Conservation (phyloP, 2,113 vertebrate species). For the Myotis yumanensis region DNA sequence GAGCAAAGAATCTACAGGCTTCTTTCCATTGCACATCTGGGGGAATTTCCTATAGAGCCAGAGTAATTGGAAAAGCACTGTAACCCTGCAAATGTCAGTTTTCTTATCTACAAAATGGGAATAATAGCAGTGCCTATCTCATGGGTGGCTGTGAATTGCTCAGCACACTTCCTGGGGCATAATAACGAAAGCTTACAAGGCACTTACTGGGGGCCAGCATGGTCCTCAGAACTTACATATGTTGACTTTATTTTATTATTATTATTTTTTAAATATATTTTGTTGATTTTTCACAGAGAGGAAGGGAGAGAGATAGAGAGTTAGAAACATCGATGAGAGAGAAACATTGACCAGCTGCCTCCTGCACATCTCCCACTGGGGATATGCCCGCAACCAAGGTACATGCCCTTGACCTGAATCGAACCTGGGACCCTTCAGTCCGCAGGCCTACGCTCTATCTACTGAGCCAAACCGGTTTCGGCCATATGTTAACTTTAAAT, state of each 20-base stretch:
- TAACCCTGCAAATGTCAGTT: neutral
- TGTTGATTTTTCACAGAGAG: too few species aligned
- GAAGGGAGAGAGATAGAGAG: too few species aligned
- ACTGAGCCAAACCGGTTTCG: too few species aligned
- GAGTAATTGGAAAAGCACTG: neutral
- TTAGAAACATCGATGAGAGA: too few species aligned
- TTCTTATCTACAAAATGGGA: neutral
- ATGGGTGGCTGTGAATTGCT: neutral
- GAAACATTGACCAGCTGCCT: too few species aligned
- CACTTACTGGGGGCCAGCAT: neutral
- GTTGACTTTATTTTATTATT: neutral
- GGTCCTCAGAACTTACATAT: neutral
- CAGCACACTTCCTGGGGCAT: neutral
- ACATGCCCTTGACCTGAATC: too few species aligned
- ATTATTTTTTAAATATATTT: too few species aligned
- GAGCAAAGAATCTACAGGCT: neutral
- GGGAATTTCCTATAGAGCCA: neutral
- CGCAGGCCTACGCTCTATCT: too few species aligned
- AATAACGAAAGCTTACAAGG: neutral
- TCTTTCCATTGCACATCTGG: neutral
- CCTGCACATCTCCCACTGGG: too few species aligned
- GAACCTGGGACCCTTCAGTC: too few species aligned
- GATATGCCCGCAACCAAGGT: too few species aligned
- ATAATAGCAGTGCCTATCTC: neutral
- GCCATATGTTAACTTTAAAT: neutral